Evolutionary conservation across 2,113 vertebrate species (phyloP).

Genomic region (Elanoides forficatus): DNA sequence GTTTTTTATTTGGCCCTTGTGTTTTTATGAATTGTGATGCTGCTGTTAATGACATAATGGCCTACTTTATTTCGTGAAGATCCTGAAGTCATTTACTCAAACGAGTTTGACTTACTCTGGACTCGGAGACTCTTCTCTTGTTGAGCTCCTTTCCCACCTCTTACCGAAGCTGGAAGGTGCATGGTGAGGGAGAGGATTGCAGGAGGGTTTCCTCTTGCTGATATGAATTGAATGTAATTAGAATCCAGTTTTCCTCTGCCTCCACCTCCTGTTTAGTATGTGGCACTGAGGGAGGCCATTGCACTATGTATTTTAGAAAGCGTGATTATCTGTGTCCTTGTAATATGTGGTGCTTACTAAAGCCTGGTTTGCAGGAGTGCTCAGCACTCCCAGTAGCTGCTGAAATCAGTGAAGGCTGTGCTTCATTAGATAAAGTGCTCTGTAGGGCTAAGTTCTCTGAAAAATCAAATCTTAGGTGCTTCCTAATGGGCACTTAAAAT

Average conservation of each 20-base stretch:
- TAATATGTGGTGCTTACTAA: neutral
- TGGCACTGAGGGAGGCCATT: neutral
- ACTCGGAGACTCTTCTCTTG: neutral
- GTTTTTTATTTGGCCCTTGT: neutral
- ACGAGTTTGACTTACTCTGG: neutral
- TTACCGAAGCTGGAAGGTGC: neutral
- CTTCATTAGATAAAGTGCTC: neutral
- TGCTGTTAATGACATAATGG: neutral
- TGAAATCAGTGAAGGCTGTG: neutral
- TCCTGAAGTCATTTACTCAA: neutral
- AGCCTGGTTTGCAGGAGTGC: neutral
- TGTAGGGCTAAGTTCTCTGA: neutral
- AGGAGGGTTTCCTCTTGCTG: neutral
- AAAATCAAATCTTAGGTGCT: neutral
- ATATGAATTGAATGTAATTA: neutral
- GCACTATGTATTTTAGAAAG: neutral
- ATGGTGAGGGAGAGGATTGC: neutral
- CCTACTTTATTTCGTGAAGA: neutral
- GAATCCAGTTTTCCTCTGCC: neutral
- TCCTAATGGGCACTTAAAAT: neutral
- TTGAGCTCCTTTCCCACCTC: neutral
- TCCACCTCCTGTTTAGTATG: neutral
- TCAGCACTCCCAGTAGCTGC: neutral
- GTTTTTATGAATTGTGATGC: neutral
- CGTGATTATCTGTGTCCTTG: neutral